Conservation (phyloP, 1,140 invertebrate species). For the Philotrypesis tridentata region DNA sequence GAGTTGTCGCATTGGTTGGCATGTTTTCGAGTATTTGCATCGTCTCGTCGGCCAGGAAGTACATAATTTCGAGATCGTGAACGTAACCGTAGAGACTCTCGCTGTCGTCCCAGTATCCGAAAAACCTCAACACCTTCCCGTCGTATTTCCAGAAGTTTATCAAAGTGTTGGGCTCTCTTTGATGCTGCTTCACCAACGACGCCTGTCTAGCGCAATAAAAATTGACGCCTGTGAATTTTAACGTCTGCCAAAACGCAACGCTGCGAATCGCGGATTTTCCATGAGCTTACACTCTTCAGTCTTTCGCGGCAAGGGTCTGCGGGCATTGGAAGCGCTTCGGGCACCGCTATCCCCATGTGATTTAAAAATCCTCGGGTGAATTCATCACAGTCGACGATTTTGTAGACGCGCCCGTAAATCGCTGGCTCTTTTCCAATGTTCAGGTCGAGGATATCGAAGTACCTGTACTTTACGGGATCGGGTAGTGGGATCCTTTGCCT, state of each 20-base stretch:
- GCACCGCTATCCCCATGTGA: constrained; percentile 87
- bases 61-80: constrained; percentile 85
- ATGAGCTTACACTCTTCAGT: constrained; percentile 65
- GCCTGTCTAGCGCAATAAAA: background rate
- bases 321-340: constrained; percentile 79
- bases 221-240: constrained; percentile 47
- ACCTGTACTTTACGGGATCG: constrained; percentile 79
- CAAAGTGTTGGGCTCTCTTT: background rate
- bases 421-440: constrained; percentile 85
- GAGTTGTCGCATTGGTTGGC: constrained; percentile 79
- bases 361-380: constrained; percentile 90
- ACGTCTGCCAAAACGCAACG: constrained; percentile 37
- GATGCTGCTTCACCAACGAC: background rate
- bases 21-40: constrained; percentile 89
- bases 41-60: constrained; percentile 91
- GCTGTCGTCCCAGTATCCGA: constrained; percentile 92
- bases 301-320: constrained; percentile 74
- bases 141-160: constrained; percentile 86
- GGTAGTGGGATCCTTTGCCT: constrained; percentile 85
- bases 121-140: constrained; percentile 86
- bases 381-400: constrained; percentile 87
- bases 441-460: constrained; percentile 84
- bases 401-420: constrained; percentile 85
- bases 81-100: constrained; percentile 81
- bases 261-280: background rate